Conservation (phyloP, 2,113 vertebrate genomes). For the Hemicordylus capensis region DNA sequence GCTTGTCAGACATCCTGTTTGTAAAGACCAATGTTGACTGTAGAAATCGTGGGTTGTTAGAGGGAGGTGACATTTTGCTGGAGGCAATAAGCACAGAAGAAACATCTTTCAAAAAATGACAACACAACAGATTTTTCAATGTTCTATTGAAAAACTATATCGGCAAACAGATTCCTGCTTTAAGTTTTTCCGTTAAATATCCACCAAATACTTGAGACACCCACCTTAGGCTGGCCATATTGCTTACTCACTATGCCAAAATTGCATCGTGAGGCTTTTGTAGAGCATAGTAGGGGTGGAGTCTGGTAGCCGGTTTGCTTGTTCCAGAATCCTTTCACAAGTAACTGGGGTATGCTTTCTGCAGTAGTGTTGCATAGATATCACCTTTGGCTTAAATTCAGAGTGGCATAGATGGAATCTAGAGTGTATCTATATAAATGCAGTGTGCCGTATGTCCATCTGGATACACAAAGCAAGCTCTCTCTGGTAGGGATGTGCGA, state of each 20-base stretch:
- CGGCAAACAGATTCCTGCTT: neutral
- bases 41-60: constrained; percentile 13
- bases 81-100: constrained; percentile 25
- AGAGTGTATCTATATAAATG: neutral
- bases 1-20: constrained; percentile 34
- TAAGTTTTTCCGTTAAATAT: constrained; percentile 9
- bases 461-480: neutral
- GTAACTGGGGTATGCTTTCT: neutral
- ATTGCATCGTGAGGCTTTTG: neutral
- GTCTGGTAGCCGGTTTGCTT: neutral
- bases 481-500: no score
- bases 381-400: neutral
- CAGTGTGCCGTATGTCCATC: neutral
- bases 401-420: neutral
- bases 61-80: constrained; percentile 17
- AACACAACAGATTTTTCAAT: constrained; percentile 25
- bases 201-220: neutral
- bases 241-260: neutral
- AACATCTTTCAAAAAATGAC: constrained; percentile 32
- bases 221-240: neutral
- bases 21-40: constrained; percentile 27
- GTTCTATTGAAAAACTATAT: constrained; percentile 28
- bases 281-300: neutral
- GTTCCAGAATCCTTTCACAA: neutral
- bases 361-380: neutral